Conservation (phyloP, 2,797 vertebrate species). For the Enteromius afrohamiltoni region DNA sequence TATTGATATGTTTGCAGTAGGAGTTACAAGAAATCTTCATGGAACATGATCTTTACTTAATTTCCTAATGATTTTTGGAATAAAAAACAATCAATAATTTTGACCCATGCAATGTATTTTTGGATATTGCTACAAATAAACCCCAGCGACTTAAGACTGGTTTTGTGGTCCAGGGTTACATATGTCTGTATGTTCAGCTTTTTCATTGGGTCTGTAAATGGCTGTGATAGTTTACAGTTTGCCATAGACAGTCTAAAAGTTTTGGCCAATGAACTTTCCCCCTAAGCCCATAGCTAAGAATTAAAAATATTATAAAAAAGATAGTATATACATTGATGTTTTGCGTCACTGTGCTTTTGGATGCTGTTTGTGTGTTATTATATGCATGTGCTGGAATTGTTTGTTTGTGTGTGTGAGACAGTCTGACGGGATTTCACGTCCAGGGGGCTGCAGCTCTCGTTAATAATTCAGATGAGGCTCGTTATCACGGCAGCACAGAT, state of each 20-base stretch:
- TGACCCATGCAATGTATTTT: too few relatives aligned
- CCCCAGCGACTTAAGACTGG: too few relatives aligned
- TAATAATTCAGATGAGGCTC: constrained; percentile 69
- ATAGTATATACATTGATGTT: not conserved
- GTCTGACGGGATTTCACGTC: constrained; percentile 57
- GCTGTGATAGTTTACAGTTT: too few relatives aligned
- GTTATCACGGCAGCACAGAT: constrained; percentile 64
- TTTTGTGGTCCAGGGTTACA: too few relatives aligned
- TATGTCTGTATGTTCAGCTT: not conserved
- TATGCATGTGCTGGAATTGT: constrained; percentile 39
- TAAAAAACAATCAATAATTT: too few relatives aligned
- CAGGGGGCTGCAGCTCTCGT: constrained; percentile 56
- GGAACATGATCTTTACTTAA: too few relatives aligned
- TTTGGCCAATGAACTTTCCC: not conserved
- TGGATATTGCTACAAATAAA: too few relatives aligned
- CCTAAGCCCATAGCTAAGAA: not conserved
- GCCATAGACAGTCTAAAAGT: too few relatives aligned
- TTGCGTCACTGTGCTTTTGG: not conserved
- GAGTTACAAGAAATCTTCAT: too few relatives aligned
- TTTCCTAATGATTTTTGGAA: too few relatives aligned
- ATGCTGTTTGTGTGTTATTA: constrained; percentile 13
- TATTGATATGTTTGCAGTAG: too few relatives aligned
- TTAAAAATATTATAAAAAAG: not conserved
- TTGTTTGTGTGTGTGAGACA: constrained; percentile 48
- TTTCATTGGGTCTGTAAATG: not conserved